Conservation (phyloP, 2,113 vertebrate species). For the Telmatochromis sp. region DNA sequence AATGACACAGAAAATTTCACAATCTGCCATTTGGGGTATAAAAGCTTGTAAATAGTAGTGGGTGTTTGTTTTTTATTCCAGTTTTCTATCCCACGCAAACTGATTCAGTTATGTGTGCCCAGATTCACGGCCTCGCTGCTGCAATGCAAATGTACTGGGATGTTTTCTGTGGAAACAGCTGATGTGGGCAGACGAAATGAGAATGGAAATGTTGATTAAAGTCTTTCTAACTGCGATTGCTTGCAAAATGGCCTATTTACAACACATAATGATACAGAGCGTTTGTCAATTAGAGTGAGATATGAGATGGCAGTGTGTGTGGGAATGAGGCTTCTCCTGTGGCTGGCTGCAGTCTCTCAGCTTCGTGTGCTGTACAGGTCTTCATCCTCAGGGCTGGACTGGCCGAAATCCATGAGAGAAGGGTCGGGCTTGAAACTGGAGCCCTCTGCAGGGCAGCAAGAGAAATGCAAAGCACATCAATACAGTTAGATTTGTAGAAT, state of each 20-base stretch:
- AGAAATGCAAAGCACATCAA: not conserved
- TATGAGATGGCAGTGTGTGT: not conserved
- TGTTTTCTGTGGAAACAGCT: conserved; percentile 1
- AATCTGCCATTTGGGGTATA: conserved; percentile 27
- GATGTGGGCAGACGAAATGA: not conserved
- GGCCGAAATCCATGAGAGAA: conserved; percentile 80
- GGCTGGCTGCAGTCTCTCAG: conserved; percentile 47
- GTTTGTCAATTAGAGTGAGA: not conserved
- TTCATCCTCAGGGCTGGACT: conserved; percentile 81
- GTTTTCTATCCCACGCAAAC: not conserved
- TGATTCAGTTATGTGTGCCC: not conserved
- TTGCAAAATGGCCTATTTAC: conserved; percentile 6
- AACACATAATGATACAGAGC: not conserved
- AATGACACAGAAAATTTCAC: conserved; percentile 6
- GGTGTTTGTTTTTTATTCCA: not conserved
- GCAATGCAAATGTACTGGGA: not conserved
- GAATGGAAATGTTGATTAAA: conserved; percentile 19
- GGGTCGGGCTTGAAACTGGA: conserved; percentile 71
- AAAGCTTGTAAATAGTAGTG: not conserved
- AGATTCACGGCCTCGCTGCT: not conserved
- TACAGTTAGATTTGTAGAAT: not conserved
- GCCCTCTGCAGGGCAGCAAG: conserved; percentile 46
- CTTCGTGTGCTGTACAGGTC: conserved; percentile 89
- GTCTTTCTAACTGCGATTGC: not conserved
- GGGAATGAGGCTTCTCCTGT: not conserved